Conservation (phyloP, 2,888 invertebrate genomes). For the Tenthredo notha region DNA sequence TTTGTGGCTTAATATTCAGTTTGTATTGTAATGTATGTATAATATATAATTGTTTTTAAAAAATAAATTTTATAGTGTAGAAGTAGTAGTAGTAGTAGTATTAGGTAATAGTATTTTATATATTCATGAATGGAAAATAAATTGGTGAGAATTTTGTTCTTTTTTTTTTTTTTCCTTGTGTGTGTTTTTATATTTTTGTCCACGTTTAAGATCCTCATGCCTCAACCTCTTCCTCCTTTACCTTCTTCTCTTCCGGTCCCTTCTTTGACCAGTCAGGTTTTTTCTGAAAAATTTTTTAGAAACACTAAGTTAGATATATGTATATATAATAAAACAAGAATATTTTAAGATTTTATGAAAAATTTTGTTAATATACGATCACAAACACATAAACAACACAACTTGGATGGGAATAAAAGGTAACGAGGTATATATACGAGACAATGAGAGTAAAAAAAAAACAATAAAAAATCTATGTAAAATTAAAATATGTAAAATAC, state of each 20-base stretch:
- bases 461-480: background rate
- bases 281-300: slow-evolving; percentile 84
- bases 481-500: background rate
- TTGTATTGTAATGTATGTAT: slow-evolving; percentile 6
- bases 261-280: slow-evolving; percentile 98
- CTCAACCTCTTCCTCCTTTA: slow-evolving; percentile 92
- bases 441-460: background rate
- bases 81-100: background rate
- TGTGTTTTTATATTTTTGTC: background rate
- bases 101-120: background rate
- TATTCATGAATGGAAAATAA: background rate
- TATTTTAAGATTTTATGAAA: background rate
- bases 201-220: slow-evolving; percentile 82
- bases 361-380: background rate
- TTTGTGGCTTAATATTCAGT: background rate
- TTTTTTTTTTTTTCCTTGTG: slow-evolving; percentile 6
- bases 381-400: slow-evolving; percentile 38
- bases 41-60: slow-evolving; percentile 15
- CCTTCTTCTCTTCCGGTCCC: slow-evolving; percentile 89
- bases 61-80: slow-evolving; percentile 7
- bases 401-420: background rate
- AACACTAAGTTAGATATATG: background rate
- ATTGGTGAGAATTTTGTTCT: background rate
- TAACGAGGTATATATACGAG: background rate
- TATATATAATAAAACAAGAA: background rate